Percentiles rank a stretch among this genome's conserved stretches.
Conservation (phyloP, 1,140 invertebrate genomes). For the Drosophila asahinai region DNA sequence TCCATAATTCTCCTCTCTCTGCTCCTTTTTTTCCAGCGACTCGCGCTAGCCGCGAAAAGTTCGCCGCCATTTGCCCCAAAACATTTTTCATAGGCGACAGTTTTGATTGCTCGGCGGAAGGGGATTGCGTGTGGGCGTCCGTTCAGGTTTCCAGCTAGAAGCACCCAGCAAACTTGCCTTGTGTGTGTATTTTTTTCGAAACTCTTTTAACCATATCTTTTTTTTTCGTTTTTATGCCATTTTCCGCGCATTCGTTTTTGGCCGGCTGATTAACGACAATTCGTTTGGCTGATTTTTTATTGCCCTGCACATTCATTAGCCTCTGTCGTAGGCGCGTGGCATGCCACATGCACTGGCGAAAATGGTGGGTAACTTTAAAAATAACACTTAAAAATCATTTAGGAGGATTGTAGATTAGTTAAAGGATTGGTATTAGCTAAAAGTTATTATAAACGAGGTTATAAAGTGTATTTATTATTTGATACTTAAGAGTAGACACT, state of each 20-base stretch:
- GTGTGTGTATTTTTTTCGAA: not conserved
- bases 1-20: conserved; percentile 16
- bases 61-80: conserved; percentile 72
- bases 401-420: not conserved
- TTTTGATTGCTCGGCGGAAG: conserved; percentile 67
- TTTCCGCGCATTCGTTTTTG: conserved; percentile 29
- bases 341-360: conserved; percentile 29
- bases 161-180: conserved; percentile 5
- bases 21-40: conserved; percentile 14
- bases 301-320: conserved; percentile 75
- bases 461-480: not conserved
- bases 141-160: conserved; percentile 37
- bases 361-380: not conserved
- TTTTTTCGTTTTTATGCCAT: conserved; percentile 2
- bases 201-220: not conserved
- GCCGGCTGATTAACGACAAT: conserved; percentile 80
- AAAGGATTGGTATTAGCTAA: rapidly evolving
- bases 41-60: conserved; percentile 37
- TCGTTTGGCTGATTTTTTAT: conserved; percentile 83
- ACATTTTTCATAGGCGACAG: conserved; percentile 81
- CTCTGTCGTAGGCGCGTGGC: conserved; percentile 77
- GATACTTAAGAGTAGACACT: not conserved
- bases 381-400: not conserved
- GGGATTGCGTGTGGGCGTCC: conserved; percentile 27
- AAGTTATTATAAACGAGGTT: not conserved